Evolutionary conservation across 2,888 invertebrate species (phyloP).

Genomic region (Erynnis tages): DNA sequence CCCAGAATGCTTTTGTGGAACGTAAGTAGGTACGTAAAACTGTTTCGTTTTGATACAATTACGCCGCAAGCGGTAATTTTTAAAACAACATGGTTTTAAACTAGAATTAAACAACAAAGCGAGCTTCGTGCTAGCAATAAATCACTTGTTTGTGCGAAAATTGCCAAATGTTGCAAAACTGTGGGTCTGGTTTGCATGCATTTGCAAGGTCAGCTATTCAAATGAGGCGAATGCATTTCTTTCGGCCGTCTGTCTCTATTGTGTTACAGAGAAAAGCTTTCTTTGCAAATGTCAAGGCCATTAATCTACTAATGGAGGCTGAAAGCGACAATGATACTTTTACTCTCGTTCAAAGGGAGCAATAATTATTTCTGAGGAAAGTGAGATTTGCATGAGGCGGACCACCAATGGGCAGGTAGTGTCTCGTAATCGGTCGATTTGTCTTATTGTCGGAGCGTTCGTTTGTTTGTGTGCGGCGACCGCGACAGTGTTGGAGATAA

Average conservation of each 20-base stretch:
- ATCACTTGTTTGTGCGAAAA: slow-evolving; percentile 70
- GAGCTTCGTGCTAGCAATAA: slow-evolving; percentile 55
- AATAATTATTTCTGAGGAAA: slow-evolving; percentile 57
- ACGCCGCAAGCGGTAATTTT: slow-evolving; percentile 72
- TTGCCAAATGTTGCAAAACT: slow-evolving; percentile 70
- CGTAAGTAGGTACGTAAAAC: slow-evolving; percentile 25
- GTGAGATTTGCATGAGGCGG: slow-evolving; percentile 64
- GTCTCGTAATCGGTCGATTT: slow-evolving; percentile 76
- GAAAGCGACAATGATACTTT: slow-evolving; percentile 62
- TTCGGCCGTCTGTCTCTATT: slow-evolving; percentile 40
- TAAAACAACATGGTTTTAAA: slow-evolving; percentile 56
- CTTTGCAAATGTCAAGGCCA: slow-evolving; percentile 62
- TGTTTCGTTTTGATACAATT: slow-evolving; percentile 51
- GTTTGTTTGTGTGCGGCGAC: slow-evolving; percentile 75
- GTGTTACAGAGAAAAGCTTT: slow-evolving; percentile 59
- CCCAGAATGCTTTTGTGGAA: slow-evolving; percentile 40
- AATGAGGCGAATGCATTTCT: slow-evolving; percentile 46
- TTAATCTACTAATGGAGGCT: slow-evolving; percentile 67
- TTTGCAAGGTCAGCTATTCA: slow-evolving; percentile 59
- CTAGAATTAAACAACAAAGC: slow-evolving; percentile 51
- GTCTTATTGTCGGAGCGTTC: slow-evolving; percentile 77
- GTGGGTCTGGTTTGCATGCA: slow-evolving; percentile 42
- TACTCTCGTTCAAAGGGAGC: slow-evolving; percentile 63
- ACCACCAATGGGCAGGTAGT: slow-evolving; percentile 75
- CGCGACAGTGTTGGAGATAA: slow-evolving; percentile 76